A percentile compares a stretch with the other conserved stretches of the same genome.
phyloP scores from a whole-genome alignment of 2,113 vertebrate species.

The Paramisgurnus dabryanus region DNA sequence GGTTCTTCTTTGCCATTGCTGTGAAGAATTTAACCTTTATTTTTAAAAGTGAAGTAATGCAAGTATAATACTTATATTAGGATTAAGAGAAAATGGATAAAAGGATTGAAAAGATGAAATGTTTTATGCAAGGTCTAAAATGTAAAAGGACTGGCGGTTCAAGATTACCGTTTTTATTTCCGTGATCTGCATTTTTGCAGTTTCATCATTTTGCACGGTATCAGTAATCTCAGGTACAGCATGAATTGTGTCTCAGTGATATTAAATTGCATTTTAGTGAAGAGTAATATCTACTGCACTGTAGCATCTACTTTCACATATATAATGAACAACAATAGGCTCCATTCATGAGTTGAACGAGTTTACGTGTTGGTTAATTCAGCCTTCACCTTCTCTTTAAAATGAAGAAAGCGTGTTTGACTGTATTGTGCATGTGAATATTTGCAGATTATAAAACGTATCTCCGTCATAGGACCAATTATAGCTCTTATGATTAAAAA shows the following conservation, averaged over 20 bases:
- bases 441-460: too few species aligned
- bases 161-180: not conserved
- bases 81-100: not conserved
- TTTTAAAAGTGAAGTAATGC: not conserved
- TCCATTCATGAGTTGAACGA: too few species aligned
- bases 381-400: too few species aligned
- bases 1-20: too few species aligned
- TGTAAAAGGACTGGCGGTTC: not conserved
- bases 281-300: not conserved
- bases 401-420: too few species aligned
- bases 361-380: too few species aligned
- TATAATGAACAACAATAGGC: too few species aligned
- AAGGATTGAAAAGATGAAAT: not conserved
- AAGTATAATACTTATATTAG: not conserved
- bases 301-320: not conserved
- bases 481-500: too few species aligned
- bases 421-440: too few species aligned
- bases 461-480: too few species aligned
- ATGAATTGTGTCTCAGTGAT: not conserved
- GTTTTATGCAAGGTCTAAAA: not conserved
- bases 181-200: constrained; percentile 6
- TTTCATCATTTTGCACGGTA: constrained; percentile 1
- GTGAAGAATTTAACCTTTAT: too few species aligned
- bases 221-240: not conserved
- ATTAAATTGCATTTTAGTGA: not conserved